Percentiles rank a stretch among this genome's conserved stretches.
Evolutionary conservation across 2,888 invertebrate species (phyloP).

Genomic region (Sinopyrophorus schimmeli): DNA sequence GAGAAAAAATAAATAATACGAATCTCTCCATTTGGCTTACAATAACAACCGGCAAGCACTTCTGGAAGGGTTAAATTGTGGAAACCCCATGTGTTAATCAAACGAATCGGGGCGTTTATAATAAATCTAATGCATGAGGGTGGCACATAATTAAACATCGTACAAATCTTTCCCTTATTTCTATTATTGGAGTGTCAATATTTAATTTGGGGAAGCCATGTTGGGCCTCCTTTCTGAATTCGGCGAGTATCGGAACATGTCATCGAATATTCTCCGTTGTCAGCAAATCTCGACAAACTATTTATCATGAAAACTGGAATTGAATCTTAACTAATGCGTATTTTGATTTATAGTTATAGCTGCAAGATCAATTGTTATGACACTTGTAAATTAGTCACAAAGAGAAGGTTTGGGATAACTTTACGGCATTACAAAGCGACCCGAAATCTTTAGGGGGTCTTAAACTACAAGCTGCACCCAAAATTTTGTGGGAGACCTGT

Average conservation of each 20-base stretch:
- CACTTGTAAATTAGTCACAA: constrained; percentile 43
- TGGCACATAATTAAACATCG: too few relatives aligned
- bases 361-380: constrained; percentile 41
- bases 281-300: constrained; percentile 15
- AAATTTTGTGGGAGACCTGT: constrained; percentile 21
- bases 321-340: constrained; percentile 16
- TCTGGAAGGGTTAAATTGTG: too few relatives aligned
- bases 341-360: constrained; percentile 37
- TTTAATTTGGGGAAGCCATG: too few relatives aligned
- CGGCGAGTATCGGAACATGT: constrained; percentile 4
- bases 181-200: too few relatives aligned
- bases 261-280: constrained; percentile 17
- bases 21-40: too few relatives aligned
- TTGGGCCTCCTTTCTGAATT: too few relatives aligned
- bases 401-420: constrained; percentile 32
- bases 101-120: too few relatives aligned
- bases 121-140: too few relatives aligned
- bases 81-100: too few relatives aligned
- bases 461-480: constrained; percentile 35
- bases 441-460: constrained; percentile 32
- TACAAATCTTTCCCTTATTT: too few relatives aligned
- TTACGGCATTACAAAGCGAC: constrained; percentile 32
- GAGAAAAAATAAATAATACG: too few relatives aligned
- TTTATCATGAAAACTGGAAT: constrained; percentile 23
- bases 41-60: too few relatives aligned